Percentiles rank a stretch among this genome's conserved stretches.
phyloP scores from a whole-genome alignment of 2,113 vertebrate genomes.

The Herpetotheres cachinnans region DNA sequence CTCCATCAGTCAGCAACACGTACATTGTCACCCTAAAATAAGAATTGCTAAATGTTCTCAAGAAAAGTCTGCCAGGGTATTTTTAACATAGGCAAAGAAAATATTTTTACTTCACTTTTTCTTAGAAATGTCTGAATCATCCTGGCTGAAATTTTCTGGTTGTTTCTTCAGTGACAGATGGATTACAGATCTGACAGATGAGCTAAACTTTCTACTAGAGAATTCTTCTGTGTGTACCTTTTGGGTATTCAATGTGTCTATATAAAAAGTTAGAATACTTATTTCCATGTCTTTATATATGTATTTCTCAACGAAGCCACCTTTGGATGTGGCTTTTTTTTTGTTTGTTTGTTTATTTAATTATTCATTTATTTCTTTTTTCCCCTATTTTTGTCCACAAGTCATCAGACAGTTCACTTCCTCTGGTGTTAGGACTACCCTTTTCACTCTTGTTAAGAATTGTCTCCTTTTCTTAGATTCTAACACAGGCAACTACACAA shows the following conservation, averaged over 20 bases:
- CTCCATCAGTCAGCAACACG: background rate
- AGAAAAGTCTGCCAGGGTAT: background rate
- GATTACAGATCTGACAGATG: slow-evolving; percentile 4
- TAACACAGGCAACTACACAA: background rate
- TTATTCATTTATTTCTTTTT: background rate
- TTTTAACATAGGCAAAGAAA: slow-evolving; percentile 15
- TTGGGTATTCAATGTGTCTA: background rate
- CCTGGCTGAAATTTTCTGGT: background rate
- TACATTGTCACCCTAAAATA: background rate
- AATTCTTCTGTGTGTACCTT: background rate
- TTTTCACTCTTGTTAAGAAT: background rate
- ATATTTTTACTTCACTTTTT: slow-evolving; percentile 2
- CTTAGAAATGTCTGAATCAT: slow-evolving; percentile 27
- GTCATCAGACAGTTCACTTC: background rate
- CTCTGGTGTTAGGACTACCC: background rate
- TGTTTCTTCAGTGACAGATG: slow-evolving; percentile 29
- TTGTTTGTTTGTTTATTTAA: background rate
- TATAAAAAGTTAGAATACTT: background rate
- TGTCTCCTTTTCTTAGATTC: background rate
- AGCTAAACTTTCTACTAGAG: background rate
- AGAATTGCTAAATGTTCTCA: background rate
- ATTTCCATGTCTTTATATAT: background rate
- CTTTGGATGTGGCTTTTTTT: background rate
- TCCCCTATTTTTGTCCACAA: background rate
- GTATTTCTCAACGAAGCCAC: background rate